Evolutionary conservation across 1,140 invertebrate genomes (phyloP).

Genomic region (Lasioglossum baleicum): DNA sequence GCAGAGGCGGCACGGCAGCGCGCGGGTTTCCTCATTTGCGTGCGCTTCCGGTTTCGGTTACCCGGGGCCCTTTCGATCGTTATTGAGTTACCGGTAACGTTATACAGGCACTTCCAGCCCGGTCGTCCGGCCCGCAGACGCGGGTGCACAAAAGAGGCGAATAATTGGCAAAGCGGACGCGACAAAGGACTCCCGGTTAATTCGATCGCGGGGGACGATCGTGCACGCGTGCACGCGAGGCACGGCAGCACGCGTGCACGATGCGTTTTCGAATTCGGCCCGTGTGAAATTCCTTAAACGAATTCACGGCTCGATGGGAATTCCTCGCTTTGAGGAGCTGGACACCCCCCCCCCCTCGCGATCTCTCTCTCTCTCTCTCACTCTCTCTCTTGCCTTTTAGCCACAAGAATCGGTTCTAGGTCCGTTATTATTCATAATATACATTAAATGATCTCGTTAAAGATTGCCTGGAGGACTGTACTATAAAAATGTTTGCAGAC

Average conservation of each 20-base stretch:
- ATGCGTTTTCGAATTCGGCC: conserved; percentile 15
- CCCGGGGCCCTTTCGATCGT: conserved; percentile 49
- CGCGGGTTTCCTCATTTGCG: conserved; percentile 52
- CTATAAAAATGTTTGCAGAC: too few relatives aligned
- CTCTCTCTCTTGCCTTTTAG: too few relatives aligned
- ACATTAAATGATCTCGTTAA: too few relatives aligned
- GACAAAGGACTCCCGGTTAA: conserved; percentile 36
- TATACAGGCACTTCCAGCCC: conserved; percentile 41
- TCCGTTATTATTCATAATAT: too few relatives aligned
- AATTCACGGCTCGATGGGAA: conserved; percentile 26
- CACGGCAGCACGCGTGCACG: background rate
- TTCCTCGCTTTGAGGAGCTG: background rate
- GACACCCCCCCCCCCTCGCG: background rate
- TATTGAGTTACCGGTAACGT: conserved; percentile 61
- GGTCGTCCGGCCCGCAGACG: background rate
- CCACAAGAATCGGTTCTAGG: too few relatives aligned
- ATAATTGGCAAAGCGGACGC: conserved; percentile 47
- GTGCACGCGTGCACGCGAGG: background rate
- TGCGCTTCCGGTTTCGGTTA: conserved; percentile 58
- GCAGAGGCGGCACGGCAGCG: background rate
- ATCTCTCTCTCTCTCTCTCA: background rate
- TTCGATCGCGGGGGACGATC: conserved; percentile 24
- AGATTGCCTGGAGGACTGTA: too few relatives aligned
- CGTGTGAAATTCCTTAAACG: conserved; percentile 37
- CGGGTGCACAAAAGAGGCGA: conserved; percentile 37